Percentiles rank a stretch among this genome's conserved stretches.
phyloP scores from a whole-genome alignment of 2,888 invertebrate species.

The Parelbella ahira region DNA sequence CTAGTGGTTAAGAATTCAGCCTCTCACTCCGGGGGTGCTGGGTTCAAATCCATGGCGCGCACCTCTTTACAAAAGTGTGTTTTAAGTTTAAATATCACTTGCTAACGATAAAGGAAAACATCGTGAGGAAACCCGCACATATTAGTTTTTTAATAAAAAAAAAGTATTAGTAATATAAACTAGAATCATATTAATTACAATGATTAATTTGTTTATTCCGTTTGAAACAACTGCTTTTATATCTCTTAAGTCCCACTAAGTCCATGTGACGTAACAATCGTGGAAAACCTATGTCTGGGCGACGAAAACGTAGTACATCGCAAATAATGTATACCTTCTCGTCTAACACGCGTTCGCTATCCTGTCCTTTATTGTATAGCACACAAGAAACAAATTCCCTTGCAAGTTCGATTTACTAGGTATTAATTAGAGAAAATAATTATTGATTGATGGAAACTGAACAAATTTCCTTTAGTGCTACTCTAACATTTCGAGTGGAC shows the following conservation, averaged over 20 bases:
- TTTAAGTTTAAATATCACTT: too few species aligned
- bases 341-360: conserved; percentile 16
- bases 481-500: neutral
- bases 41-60: too few species aligned
- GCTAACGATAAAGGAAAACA: too few species aligned
- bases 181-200: too few species aligned
- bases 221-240: too few species aligned
- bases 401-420: conserved; percentile 2
- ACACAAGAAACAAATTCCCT: conserved; percentile 4
- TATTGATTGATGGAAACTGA: conserved; percentile 32
- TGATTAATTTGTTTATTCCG: too few species aligned
- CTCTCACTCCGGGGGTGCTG: too few species aligned
- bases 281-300: conserved; percentile 31
- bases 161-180: too few species aligned
- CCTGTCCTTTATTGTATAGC: conserved; percentile 4
- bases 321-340: conserved; percentile 30
- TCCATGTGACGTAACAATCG: conserved; percentile 9
- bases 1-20: too few species aligned
- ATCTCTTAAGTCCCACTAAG: neutral
- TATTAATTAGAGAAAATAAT: conserved; percentile 26
- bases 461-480: conserved; percentile 21
- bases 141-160: too few species aligned
- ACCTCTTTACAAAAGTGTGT: too few species aligned
- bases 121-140: too few species aligned
- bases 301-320: conserved; percentile 31